These are phyloP conservation scores for Diglossa brunneiventris DNA, from an alignment of 2,113 vertebrate species.

Conservation along the genomic window DNA sequence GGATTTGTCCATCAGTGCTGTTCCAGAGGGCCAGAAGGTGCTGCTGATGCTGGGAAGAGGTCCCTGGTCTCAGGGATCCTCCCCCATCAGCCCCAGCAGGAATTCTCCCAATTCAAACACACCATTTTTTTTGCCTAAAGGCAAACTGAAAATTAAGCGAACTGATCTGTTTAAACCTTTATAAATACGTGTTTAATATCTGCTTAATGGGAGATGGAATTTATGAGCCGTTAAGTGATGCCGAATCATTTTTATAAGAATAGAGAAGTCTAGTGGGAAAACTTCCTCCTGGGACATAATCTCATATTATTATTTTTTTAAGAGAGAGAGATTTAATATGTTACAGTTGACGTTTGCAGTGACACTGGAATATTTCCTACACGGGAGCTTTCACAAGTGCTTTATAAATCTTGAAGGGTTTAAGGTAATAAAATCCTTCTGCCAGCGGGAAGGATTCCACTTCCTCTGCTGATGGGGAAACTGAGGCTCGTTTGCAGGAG, in stretches of 20 bases:
- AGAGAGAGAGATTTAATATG: constrained; percentile 48
- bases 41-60: background rate
- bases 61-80: background rate
- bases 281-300: constrained; percentile 74
- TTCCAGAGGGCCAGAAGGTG: background rate
- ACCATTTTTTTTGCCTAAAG: background rate
- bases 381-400: constrained; percentile 1
- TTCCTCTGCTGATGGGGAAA: background rate
- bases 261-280: constrained; percentile 63
- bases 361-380: constrained; percentile 27
- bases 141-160: constrained; percentile 54
- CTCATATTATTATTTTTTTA: constrained; percentile 65
- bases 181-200: constrained; percentile 67
- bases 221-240: constrained; percentile 64
- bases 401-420: constrained; percentile 23
- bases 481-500: background rate
- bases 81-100: background rate
- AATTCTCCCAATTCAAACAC: background rate
- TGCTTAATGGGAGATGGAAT: constrained; percentile 67
- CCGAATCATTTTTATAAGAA: constrained; percentile 63
- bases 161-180: constrained; percentile 67
- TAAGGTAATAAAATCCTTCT: background rate
- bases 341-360: constrained; percentile 29
- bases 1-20: background rate
- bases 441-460: background rate